Evolutionary conservation across 2,888 invertebrate species (phyloP).

Genomic region (Oligia latruncula): DNA sequence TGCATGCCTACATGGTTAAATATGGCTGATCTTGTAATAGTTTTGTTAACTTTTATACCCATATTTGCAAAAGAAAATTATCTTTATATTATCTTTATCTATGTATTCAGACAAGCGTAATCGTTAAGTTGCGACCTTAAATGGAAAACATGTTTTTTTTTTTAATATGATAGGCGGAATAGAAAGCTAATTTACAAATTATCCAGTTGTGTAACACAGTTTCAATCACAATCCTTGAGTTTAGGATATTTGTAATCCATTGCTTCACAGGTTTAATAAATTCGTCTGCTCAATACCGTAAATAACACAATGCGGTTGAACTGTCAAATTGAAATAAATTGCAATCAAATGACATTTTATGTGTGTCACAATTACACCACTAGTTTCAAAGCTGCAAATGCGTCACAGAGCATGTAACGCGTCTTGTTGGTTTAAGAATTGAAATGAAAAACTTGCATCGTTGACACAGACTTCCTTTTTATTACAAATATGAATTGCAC

Average conservation of each 20-base stretch:
- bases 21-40: too few species aligned
- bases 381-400: not conserved
- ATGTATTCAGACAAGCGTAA: not conserved
- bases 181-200: not conserved
- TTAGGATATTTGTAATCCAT: not conserved
- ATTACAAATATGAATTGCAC: constrained; percentile 90
- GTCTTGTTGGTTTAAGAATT: not conserved
- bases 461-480: constrained; percentile 86
- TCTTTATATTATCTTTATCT: too few species aligned
- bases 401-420: too few species aligned
- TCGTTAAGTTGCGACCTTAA: not conserved
- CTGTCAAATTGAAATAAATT: not conserved
- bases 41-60: too few species aligned
- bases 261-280: not conserved
- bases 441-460: constrained; percentile 69
- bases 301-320: not conserved
- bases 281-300: not conserved
- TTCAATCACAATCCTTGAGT: not conserved
- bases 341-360: not conserved
- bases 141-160: constrained; percentile 1
- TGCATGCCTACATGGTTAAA: too few species aligned
- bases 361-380: not conserved
- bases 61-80: too few species aligned
- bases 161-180: too few species aligned
- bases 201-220: not conserved